Evolutionary conservation across 2,888 invertebrate species (phyloP), one percentile per base, ranked within the genome.

Genomic region (Leptopterna dolabrata): DNA sequence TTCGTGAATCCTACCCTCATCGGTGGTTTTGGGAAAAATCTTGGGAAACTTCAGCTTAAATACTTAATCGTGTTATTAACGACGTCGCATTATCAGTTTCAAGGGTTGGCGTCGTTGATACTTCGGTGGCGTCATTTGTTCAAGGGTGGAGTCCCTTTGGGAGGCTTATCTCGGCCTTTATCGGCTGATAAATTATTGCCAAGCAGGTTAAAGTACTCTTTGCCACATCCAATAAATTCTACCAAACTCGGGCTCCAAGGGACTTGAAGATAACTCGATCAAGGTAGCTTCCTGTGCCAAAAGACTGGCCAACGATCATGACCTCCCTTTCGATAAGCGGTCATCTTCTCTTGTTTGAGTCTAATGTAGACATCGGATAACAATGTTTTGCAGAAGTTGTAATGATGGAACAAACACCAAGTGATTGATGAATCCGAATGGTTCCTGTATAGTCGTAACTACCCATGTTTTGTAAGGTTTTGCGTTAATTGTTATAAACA

Each of bases 241-340:
- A 36, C n/a, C 36, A n/a, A 19, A 70, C 13, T 36, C 36, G 83
- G 43, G 70, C 63, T 36, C 83, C 70, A 63, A 43, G 70, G 70
- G 83, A 36, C 81, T 83, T 27, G 70, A 19, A 83, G 83, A 83
- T 83, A 83, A 83, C 83, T 70, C 83, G 83, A 83, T 83, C 83
- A 83, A 83, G 83, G 55, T 83, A 41, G 83, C 30, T 55, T 83
- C 55, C 81, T 43, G 83, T 70, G 83, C 83, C 83, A 83, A 83
- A 83, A 63, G 19, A 63, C 70, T 19, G 16, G n/a, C 16, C 81
- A 81, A 81, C 55, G 81, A 55, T 81, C 81, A 29, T 1, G 30
- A 27, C 16, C 55, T 29, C 9, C 36, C 76, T n/a, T n/a, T 29
- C 41, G 81, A 81, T 81, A 81, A 81, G 30, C 55, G 55, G 27